Percentiles rank a stretch among this genome's conserved stretches.
phyloP scores from a whole-genome alignment of 2,888 invertebrate genomes.

The Cosmorhoe ocellata region DNA sequence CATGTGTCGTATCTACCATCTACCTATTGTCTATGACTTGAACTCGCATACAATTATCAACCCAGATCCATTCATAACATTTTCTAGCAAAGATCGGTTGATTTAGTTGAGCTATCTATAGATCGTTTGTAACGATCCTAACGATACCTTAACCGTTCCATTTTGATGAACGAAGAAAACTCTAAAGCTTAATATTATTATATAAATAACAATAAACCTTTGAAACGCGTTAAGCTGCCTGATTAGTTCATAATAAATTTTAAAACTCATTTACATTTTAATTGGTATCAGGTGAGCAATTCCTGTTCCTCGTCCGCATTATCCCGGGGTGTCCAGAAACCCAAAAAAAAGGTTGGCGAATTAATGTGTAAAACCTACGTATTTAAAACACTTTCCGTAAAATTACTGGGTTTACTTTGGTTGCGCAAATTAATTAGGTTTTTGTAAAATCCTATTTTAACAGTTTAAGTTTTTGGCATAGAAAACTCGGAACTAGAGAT shows the following conservation, averaged over 20 bases:
- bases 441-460: background rate
- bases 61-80: too few species aligned
- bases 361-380: constrained; percentile 20
- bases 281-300: constrained; percentile 32
- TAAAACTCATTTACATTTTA: constrained; percentile 35
- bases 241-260: constrained; percentile 35
- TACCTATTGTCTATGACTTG: constrained; percentile 17
- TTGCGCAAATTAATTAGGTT: constrained; percentile 20
- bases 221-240: constrained; percentile 20
- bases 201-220: background rate
- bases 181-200: too few species aligned
- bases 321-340: constrained; percentile 12
- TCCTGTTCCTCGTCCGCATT: constrained; percentile 26
- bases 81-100: too few species aligned
- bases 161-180: background rate
- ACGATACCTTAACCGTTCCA: too few species aligned
- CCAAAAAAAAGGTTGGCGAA: constrained; percentile 22
- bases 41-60: constrained; percentile 10
- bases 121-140: too few species aligned
- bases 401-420: constrained; percentile 20
- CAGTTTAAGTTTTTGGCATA: too few species aligned
- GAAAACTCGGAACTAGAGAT: too few species aligned
- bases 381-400: constrained; percentile 18
- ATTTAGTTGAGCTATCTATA: too few species aligned
- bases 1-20: constrained; percentile 13